phyloP scores from a whole-genome alignment of 2,797 vertebrate genomes.

The Arnoldichthys spilopterus region DNA sequence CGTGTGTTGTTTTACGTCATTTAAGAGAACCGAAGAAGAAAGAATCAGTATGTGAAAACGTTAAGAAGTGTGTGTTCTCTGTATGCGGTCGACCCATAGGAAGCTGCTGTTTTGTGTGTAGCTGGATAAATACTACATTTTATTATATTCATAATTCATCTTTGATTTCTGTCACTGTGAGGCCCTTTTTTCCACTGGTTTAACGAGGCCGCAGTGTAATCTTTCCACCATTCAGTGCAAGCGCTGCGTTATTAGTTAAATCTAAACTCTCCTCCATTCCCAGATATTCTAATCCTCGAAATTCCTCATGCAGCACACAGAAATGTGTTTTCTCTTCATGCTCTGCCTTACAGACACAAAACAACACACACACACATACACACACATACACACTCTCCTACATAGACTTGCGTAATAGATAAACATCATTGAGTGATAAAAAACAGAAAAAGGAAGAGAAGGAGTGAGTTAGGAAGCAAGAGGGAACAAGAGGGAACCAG shows the following conservation, averaged over 20 bases:
- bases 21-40: not conserved
- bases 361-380: slow-evolving; percentile 20
- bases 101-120: slow-evolving; percentile 19
- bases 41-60: not conserved
- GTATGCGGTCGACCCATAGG: not conserved
- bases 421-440: slow-evolving; percentile 13
- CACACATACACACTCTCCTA: too few relatives aligned
- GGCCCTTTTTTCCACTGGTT: not conserved
- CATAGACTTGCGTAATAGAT: slow-evolving; percentile 43
- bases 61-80: not conserved
- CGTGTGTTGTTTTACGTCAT: not conserved
- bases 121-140: slow-evolving; percentile 40
- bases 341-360: slow-evolving; percentile 37
- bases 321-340: slow-evolving; percentile 20
- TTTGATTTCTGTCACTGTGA: not conserved
- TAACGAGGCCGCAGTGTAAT: slow-evolving; percentile 46
- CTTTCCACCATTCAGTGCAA: slow-evolving; percentile 16
- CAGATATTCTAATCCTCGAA: slow-evolving; percentile 29
- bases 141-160: slow-evolving; percentile 58
- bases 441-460: not conserved
- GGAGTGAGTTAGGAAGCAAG: not conserved
- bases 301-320: slow-evolving; percentile 17
- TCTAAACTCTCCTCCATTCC: slow-evolving; percentile 14
- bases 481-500: slow-evolving; percentile 27
- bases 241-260: slow-evolving; percentile 36